Base-by-base conservation (phyloP, 1,140 invertebrate genomes). In the Helicorthomorpha holstii region DNA sequence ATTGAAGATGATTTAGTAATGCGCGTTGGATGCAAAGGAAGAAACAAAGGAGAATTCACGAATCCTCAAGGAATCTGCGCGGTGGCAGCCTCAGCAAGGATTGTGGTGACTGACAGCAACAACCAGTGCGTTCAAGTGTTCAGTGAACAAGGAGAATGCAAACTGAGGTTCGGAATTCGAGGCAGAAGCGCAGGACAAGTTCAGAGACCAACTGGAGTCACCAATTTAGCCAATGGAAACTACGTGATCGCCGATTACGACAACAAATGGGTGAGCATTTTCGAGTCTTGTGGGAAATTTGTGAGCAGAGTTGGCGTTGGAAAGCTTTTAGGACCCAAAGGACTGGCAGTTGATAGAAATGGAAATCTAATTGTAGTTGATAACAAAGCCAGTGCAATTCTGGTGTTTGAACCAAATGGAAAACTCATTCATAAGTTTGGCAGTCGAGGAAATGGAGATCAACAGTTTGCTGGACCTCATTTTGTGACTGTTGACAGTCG, bases 211-310 rank as follows among this genome's bases (percentile, higher is more conserved):
- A 75, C 73, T 24, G 75, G 75, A 16, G 70, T 77, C 1, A 64
- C 67, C 48, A 63, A 69, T 14, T 64, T 73, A 21, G 59, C 68
- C 1, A 72, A 69, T 60, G 74, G 73, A 2, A 73, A 75, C 56
- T 75, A 69, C 58, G 63, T 74, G n/a, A 67, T 77, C 1, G 72
- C 74, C 4, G 75, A 77, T 56, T 76, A 76, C 59, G 75, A 77
- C 55, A 76, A 76, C 57, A 73, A 73, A 59, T 76, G 74, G 69
- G 65, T 77, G 34, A 73, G 70, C 57, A 65, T 76, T 16, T 75
- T 70, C 61, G 66, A 69, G 50, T 66, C 67, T 1, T 72, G 70
- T 53, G 75, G 75, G 16, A 75, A 75, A 59, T 76, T 73, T 60
- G 59, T 76, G 27, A 72, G 64, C 50, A 64, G 73, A 54, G 67